Percentiles rank a stretch among this genome's conserved stretches.
phyloP scores from a whole-genome alignment of 2,113 vertebrate genomes.

The Leucosticte australis region DNA sequence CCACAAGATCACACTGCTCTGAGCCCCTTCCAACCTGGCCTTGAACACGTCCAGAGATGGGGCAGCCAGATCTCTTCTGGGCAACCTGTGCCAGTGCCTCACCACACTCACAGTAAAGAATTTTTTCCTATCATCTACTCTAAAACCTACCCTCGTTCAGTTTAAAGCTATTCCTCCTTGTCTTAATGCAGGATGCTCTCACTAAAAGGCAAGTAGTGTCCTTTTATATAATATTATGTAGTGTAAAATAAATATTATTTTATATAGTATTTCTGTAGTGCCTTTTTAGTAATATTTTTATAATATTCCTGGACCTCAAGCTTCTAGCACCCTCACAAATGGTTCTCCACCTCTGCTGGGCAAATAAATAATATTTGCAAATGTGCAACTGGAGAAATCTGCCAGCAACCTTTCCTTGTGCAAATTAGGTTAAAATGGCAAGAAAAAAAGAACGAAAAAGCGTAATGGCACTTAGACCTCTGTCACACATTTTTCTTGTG shows the following conservation, averaged over 20 bases:
- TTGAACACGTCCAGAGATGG: background rate
- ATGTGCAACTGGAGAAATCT: background rate
- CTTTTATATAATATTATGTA: background rate
- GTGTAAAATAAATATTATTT: background rate
- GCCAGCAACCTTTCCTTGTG: background rate
- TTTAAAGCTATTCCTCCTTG: background rate
- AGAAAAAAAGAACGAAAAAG: background rate
- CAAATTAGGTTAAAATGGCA: background rate
- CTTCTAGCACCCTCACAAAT: background rate
- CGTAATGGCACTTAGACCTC: background rate
- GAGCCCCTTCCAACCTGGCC: background rate
- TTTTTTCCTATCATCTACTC: background rate
- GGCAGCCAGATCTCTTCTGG: background rate
- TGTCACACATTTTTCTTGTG: background rate
- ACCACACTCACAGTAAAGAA: background rate
- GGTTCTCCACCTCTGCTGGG: background rate
- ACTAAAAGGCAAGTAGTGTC: background rate
- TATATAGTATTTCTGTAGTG: background rate
- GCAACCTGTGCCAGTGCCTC: background rate
- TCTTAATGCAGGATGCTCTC: background rate
- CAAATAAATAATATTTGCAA: background rate
- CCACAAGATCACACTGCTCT: background rate
- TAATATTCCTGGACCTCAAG: background rate
- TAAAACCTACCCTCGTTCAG: background rate
- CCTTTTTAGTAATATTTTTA: background rate